Base-by-base conservation (phyloP, 2,113 vertebrate genomes). In the Xenopus laevis region DNA sequence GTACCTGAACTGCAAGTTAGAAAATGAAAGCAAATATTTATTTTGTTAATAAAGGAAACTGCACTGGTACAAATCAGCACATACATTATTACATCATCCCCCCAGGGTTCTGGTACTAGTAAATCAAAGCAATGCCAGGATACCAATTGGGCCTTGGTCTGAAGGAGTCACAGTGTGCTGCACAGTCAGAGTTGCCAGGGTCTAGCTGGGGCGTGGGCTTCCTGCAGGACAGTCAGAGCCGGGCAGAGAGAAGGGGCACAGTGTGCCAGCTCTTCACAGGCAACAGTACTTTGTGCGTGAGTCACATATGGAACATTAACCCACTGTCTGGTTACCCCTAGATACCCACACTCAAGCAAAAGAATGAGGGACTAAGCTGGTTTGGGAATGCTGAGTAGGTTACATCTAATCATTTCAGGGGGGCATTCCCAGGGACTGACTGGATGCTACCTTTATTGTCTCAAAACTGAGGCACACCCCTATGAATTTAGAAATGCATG, bases 301-400 rank as follows among this genome's bases (percentile, higher is more conserved):
- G 73, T 76, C 73, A 76, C 73, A 76, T 69, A 66, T 44, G 50
- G 73, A 40, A 61, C 58, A 68, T 20, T 53, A 76, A 63, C 73
- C 73, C 46, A 17, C 40, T 18, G 73, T 69, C 73, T 69, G 73
- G 73, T 76, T 55, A 69, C 66, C 66, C 10, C 1, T 18, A 18
- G 73, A 69, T 27, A 76, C 73, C 46, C 10, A 53, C 17, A 61
- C 15, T 63, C 59, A 76, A 69, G 69, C n/a, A 68, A 27, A 76
- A 57, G 73, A 76, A 69, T 76, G 13, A 55, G 53, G 16, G 15
- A 10, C 45, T 11, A 9, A 40, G 33, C 33, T 5, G 33, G 33
- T 40, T 40, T 9, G 33, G 8, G 33, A 40, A 40, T 40, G 33
- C 33, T 40, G 33, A 40, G 33, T 40, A 40, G 3, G 2, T 4